phyloP scores from a whole-genome alignment of 2,113 vertebrate genomes.

The Speoplatyrhinus poulsoni region DNA sequence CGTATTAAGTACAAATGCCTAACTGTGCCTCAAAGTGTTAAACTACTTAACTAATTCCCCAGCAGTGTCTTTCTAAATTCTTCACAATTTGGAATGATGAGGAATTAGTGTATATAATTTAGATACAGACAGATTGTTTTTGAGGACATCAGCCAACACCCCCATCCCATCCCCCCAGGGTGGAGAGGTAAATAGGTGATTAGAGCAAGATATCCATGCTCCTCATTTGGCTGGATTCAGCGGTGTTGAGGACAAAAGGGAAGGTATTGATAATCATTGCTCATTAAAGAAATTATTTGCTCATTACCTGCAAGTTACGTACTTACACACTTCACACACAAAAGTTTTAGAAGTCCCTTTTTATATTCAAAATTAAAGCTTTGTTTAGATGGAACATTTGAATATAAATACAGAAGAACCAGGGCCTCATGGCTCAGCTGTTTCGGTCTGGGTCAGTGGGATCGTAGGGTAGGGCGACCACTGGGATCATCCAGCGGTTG shows the following conservation, averaged over 20 bases:
- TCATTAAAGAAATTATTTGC: slow-evolving; percentile 3
- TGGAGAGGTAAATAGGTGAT: slow-evolving; percentile 10
- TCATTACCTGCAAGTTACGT: neutral
- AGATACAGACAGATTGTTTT: too few relatives aligned
- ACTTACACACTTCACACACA: slow-evolving; percentile 9
- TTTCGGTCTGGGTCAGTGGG: slow-evolving; percentile 56
- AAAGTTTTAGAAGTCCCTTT: slow-evolving; percentile 4
- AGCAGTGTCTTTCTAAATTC: too few relatives aligned
- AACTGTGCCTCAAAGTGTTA: too few relatives aligned
- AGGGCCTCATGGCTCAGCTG: slow-evolving; percentile 59
- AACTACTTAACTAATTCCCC: too few relatives aligned
- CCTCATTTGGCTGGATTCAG: slow-evolving; percentile 32
- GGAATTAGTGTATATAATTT: too few relatives aligned
- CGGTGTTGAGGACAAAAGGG: slow-evolving; percentile 9
- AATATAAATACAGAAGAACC: slow-evolving; percentile 17
- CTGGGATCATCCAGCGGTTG: slow-evolving; percentile 43
- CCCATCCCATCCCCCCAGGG: too few relatives aligned
- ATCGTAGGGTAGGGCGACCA: slow-evolving; percentile 40
- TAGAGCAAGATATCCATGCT: slow-evolving; percentile 57
- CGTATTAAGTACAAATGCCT: too few relatives aligned
- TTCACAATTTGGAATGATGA: too few relatives aligned
- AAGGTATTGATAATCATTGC: slow-evolving; percentile 18
- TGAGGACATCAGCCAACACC: too few relatives aligned
- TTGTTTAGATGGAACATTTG: slow-evolving; percentile 4
- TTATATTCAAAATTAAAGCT: slow-evolving; percentile 8